A percentile compares a stretch with the other conserved stretches of the same genome.
phyloP scores from a whole-genome alignment of 2,113 vertebrate genomes.

The Heliornis fulica region DNA sequence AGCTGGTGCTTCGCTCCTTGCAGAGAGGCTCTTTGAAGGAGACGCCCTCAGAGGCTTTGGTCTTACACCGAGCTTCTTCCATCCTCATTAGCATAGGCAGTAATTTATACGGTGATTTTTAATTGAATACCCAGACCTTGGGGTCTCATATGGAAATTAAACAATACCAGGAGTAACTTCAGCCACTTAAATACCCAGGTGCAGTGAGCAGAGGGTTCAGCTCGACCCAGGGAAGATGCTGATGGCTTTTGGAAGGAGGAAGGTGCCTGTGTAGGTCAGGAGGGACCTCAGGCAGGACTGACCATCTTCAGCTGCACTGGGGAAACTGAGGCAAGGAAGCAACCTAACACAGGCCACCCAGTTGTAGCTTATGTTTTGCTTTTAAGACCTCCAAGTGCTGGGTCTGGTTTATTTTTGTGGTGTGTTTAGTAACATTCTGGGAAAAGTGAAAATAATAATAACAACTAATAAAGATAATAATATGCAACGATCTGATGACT shows the following conservation, averaged over 20 bases:
- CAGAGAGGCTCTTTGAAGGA: background rate
- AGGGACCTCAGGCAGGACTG: accelerated
- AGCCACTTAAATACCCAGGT: accelerated
- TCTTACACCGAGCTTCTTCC: background rate
- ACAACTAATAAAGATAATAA: background rate
- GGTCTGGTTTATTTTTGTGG: background rate
- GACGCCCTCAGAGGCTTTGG: background rate
- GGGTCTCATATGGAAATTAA: background rate
- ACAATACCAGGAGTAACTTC: background rate
- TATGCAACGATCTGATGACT: background rate
- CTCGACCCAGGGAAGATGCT: background rate
- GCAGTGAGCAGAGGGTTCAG: background rate
- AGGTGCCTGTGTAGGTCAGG: accelerated
- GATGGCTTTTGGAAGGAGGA: background rate
- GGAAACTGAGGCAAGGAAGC: background rate
- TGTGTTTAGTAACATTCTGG: background rate
- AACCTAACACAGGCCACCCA: accelerated
- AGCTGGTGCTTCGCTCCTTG: background rate
- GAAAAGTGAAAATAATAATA: background rate
- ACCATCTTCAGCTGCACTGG: background rate
- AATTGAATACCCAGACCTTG: background rate
- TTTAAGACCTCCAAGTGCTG: background rate
- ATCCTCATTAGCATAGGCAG: background rate
- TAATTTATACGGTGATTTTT: background rate
- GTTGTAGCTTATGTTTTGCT: accelerated